A percentile compares a stretch with the other conserved stretches of the same genome.
These are phyloP conservation scores for Saccopteryx leptura DNA, from an alignment of 2,113 vertebrate species.

Conservation along the genomic window DNA sequence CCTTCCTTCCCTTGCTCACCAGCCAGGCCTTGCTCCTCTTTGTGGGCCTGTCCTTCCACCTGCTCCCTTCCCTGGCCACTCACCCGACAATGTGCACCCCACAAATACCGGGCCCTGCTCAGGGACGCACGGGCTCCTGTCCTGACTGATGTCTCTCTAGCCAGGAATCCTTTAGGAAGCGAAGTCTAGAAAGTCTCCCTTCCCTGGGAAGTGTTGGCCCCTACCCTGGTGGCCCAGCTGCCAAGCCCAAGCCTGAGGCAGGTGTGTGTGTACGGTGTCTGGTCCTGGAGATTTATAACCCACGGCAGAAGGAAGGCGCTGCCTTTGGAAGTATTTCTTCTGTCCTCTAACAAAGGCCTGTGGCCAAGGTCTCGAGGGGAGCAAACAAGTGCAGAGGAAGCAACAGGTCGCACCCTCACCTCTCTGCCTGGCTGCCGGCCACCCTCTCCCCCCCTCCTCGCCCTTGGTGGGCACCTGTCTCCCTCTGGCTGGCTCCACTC, in stretches of 20 bases:
- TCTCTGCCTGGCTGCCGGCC: background rate
- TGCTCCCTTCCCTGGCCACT: background rate
- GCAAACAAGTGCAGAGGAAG: slow-evolving; percentile 73
- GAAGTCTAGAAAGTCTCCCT: slow-evolving; percentile 69
- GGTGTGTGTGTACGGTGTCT: slow-evolving; percentile 76
- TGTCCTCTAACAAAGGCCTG: slow-evolving; percentile 82
- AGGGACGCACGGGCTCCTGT: slow-evolving; percentile 1
- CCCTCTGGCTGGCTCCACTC: background rate
- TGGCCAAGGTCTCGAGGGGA: slow-evolving; percentile 52
- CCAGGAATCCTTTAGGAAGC: slow-evolving; percentile 72
- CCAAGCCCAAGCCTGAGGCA: slow-evolving; percentile 71
- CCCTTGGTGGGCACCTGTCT: background rate
- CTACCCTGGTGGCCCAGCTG: slow-evolving; percentile 80
- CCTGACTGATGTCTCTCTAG: slow-evolving; percentile 62
- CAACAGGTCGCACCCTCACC: background rate
- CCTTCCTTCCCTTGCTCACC: background rate
- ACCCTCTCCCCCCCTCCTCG: background rate
- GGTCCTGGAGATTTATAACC: slow-evolving; percentile 84
- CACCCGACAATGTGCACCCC: too few relatives aligned
- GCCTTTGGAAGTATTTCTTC: slow-evolving; percentile 80
- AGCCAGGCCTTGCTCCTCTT: background rate
- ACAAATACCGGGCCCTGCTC: slow-evolving; percentile 19
- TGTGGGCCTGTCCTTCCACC: background rate
- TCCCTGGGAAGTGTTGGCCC: slow-evolving; percentile 62
- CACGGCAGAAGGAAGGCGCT: slow-evolving; percentile 72